Evolutionary conservation across 1,140 invertebrate genomes (phyloP).

Genomic region (Lucilia sericata): DNA sequence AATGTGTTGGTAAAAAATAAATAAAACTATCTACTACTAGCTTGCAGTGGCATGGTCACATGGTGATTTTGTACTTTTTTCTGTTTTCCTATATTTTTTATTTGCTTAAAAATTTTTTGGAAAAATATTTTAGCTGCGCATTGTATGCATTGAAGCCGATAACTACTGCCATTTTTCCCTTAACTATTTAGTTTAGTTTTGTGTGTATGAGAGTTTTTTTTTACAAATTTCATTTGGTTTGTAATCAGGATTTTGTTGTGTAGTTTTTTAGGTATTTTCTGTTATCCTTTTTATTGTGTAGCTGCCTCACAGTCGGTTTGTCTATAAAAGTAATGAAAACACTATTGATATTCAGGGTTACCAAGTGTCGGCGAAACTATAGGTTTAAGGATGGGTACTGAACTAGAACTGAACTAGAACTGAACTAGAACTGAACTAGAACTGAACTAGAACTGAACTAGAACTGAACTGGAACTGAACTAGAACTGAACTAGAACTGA

Average conservation of each 20-base stretch:
- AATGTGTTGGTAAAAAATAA: background rate
- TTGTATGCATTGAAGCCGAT: conserved; percentile 59
- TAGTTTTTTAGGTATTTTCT: background rate
- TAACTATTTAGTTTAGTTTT: conserved; percentile 26
- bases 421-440: too few relatives aligned
- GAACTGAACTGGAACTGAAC: too few relatives aligned
- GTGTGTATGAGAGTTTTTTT: background rate
- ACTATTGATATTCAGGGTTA: background rate
- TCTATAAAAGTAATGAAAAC: background rate
- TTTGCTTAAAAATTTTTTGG: background rate
- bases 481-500: too few relatives aligned
- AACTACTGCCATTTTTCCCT: conserved; percentile 50
- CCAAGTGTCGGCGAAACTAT: too few relatives aligned
- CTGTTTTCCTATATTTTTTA: background rate
- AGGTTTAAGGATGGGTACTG: too few relatives aligned
- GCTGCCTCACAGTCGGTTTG: background rate
- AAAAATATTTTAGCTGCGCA: conserved; percentile 14
- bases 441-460: too few relatives aligned
- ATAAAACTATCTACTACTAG: background rate
- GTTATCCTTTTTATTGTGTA: background rate
- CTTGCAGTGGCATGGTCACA: background rate
- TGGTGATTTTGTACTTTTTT: background rate
- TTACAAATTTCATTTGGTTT: background rate
- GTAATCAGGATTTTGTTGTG: background rate
- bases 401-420: too few relatives aligned